A percentile compares a stretch with the other conserved stretches of the same genome.
These are phyloP conservation scores for Drosophila longiperda DNA, from an alignment of 2,888 invertebrate genomes.

Conservation along the genomic window DNA sequence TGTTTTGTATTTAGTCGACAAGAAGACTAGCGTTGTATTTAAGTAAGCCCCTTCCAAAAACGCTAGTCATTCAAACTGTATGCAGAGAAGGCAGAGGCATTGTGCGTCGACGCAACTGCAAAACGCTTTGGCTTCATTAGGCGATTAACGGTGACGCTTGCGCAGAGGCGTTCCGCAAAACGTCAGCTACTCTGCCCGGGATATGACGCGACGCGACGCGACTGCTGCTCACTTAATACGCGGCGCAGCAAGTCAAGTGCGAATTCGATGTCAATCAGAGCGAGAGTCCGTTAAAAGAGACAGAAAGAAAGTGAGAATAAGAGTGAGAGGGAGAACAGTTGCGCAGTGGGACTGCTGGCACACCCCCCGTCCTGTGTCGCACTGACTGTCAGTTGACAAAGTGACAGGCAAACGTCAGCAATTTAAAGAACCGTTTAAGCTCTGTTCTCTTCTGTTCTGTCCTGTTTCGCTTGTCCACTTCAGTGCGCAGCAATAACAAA, in stretches of 20 bases:
- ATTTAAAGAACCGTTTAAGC: slow-evolving; percentile 71
- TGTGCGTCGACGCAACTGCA: slow-evolving; percentile 52
- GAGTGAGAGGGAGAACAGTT: neutral
- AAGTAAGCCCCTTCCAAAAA: no score
- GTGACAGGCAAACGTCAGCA: slow-evolving; percentile 76
- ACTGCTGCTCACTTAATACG: slow-evolving; percentile 61
- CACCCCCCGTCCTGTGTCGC: neutral
- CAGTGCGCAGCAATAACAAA: slow-evolving; percentile 68
- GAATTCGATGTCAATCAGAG: slow-evolving; percentile 71
- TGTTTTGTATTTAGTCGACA: no score
- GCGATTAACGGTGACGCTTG: slow-evolving; percentile 59
- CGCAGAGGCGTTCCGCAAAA: slow-evolving; percentile 33
- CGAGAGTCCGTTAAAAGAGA: slow-evolving; percentile 42
- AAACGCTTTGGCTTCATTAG: slow-evolving; percentile 77
- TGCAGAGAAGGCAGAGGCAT: slow-evolving; percentile 17
- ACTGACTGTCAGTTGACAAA: slow-evolving; percentile 55
- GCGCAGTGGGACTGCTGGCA: neutral
- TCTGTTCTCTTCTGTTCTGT: slow-evolving; percentile 32
- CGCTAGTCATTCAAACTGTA: no score
- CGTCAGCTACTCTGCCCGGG: neutral
- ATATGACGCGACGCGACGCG: neutral
- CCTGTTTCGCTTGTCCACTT: slow-evolving; percentile 69
- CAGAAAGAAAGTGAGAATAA: neutral
- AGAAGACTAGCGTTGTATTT: no score
- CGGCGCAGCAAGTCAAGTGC: slow-evolving; percentile 74